Evolutionary conservation across 2,113 vertebrate species (phyloP), one percentile per base, ranked within the genome.

Genomic region (Excalfactoria chinensis): DNA sequence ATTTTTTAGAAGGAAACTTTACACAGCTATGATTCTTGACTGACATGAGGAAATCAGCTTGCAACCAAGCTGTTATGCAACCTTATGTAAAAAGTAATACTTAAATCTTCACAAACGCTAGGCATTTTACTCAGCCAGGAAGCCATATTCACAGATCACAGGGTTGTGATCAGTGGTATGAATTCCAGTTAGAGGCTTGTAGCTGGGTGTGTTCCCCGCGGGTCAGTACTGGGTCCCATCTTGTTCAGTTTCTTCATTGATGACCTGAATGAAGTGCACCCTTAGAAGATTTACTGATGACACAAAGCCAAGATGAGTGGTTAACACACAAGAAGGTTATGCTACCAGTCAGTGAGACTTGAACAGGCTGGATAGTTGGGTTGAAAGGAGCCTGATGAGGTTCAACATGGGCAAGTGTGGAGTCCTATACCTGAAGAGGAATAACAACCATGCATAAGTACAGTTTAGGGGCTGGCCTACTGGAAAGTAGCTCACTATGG

Each of bases 1-100:
- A 30, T 78, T 88, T 64, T 58, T 91, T 44, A 74, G 69, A 94
- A 93, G 20, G 17, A 81, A 86, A 72, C 84, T 90, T 68, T 73
- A 75, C 59, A 56, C 80, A 93, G 48, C 76, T 77, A 18, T 88
- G 69, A 80, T 87, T 86, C 63, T 88, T 77, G 72, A 59, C 70
- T 89, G 40, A 44, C 73, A 41, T 7, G 32, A 84, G 7, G 48
- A 94, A 92, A 90, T 89, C 58, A 88, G 7, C 78, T 23, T 49
- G 48, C 48, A 49, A 49, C 11, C 48, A 49, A 49, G 46, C 48
- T 49, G 48, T 49, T 49, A 49, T 49, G 22, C 48, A 49, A 86
- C 9, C 7, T 55, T 68, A 41, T 16, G 84, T 76, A 84, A 93
- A 90, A 93, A 66, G 0, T 40, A 49, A 14, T 40, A 18, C 49